These are phyloP conservation scores for Cottoperca gobio DNA, from an alignment of 2,797 vertebrate genomes.

Conservation along the genomic window DNA sequence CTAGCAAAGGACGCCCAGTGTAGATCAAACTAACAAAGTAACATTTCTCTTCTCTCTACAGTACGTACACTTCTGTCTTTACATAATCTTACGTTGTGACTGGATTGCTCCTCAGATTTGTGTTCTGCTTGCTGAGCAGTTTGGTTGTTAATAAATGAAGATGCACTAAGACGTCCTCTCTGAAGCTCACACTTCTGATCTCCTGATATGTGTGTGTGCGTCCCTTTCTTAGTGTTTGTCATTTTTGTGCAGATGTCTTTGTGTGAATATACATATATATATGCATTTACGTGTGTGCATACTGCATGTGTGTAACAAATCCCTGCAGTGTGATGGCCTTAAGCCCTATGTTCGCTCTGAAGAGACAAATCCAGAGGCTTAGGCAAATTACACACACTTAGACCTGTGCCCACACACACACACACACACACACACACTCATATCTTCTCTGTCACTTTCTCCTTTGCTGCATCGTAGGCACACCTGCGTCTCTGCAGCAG, in stretches of 20 bases:
- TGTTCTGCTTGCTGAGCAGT: not conserved
- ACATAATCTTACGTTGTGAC: not conserved
- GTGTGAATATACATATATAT: not conserved
- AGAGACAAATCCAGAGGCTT: slow-evolving; percentile 73
- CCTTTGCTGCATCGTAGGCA: slow-evolving; percentile 32
- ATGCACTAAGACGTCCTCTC: not conserved
- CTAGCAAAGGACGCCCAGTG: not conserved
- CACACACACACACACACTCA: slow-evolving; percentile 18
- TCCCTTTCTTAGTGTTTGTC: not conserved
- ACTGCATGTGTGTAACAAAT: slow-evolving; percentile 54
- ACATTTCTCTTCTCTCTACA: not conserved
- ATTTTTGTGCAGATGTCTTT: slow-evolving; percentile 4
- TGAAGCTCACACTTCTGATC: slow-evolving; percentile 8
- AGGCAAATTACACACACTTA: slow-evolving; percentile 72
- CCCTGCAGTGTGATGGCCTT: slow-evolving; percentile 67
- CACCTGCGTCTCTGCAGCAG: slow-evolving; percentile 39
- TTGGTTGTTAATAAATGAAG: not conserved
- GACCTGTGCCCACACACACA: slow-evolving; percentile 41
- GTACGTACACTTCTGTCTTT: not conserved
- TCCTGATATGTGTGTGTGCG: not conserved
- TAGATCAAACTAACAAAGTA: not conserved
- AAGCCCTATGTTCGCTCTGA: slow-evolving; percentile 71
- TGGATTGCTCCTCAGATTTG: not conserved
- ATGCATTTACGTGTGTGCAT: slow-evolving; percentile 5
- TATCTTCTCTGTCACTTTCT: slow-evolving; percentile 45